Evolutionary conservation across 2,113 vertebrate species (phyloP).

Genomic region (Rhinogobius similis): DNA sequence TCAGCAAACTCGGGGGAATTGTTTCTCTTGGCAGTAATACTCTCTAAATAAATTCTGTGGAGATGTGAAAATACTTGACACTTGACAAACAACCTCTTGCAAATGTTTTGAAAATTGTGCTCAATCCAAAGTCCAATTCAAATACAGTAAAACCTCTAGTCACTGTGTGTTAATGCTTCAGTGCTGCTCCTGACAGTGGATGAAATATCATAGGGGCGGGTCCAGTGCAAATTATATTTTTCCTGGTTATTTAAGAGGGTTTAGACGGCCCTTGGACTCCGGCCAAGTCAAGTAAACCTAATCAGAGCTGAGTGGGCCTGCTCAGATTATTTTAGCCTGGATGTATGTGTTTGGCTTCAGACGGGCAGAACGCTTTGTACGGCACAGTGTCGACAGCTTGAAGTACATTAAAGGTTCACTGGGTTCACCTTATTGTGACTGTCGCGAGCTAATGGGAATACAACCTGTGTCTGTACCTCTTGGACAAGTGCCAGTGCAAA

Average conservation of each 20-base stretch:
- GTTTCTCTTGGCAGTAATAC: background rate
- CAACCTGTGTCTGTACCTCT: slow-evolving; percentile 23
- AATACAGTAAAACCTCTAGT: background rate
- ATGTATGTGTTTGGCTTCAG: slow-evolving; percentile 37
- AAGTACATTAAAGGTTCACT: slow-evolving; percentile 47
- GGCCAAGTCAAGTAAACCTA: slow-evolving; percentile 55
- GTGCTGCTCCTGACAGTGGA: slow-evolving; percentile 14
- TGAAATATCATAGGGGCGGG: slow-evolving; percentile 42
- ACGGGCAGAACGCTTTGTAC: slow-evolving; percentile 17
- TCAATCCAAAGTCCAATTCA: background rate
- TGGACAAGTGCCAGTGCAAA: slow-evolving; percentile 20
- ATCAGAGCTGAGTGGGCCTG: slow-evolving; percentile 38
- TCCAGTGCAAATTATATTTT: slow-evolving; percentile 29
- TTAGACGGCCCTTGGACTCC: slow-evolving; percentile 24
- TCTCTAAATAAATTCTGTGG: background rate
- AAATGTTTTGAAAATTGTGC: too few relatives aligned
- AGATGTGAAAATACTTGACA: background rate
- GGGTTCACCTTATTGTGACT: slow-evolving; percentile 36
- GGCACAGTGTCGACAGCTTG: slow-evolving; percentile 37
- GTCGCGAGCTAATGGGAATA: slow-evolving; percentile 17
- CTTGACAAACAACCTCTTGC: background rate
- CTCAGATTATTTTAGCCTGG: slow-evolving; percentile 46
- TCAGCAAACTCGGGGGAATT: background rate
- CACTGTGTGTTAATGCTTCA: background rate
- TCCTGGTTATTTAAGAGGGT: slow-evolving; percentile 18